These are phyloP conservation scores for Hyperoplus lanceolatus DNA, from an alignment of 2,797 vertebrate genomes.

Conservation along the genomic window DNA sequence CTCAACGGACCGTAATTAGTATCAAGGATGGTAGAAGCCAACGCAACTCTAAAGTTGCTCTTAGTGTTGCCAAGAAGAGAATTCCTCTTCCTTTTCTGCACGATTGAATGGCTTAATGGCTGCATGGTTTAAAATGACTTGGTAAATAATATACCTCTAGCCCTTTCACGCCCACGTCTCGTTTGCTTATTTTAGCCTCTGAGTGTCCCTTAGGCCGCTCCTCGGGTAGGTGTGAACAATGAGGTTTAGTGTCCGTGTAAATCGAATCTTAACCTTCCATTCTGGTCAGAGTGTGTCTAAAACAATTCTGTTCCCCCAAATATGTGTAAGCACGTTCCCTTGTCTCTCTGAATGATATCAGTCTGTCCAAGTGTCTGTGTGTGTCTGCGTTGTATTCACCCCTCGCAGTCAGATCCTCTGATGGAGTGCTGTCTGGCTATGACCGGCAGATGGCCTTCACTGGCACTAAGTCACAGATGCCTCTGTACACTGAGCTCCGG, in stretches of 20 bases:
- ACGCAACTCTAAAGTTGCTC: slow-evolving; percentile 45
- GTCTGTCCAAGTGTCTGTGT: slow-evolving; percentile 15
- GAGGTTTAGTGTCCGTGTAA: slow-evolving; percentile 32
- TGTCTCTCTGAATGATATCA: slow-evolving; percentile 58
- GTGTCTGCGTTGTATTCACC: slow-evolving; percentile 66
- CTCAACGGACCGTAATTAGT: slow-evolving; percentile 77
- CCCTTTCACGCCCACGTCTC: slow-evolving; percentile 54
- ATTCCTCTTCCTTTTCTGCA: slow-evolving; percentile 64
- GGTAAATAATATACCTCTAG: slow-evolving; percentile 64
- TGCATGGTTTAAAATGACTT: slow-evolving; percentile 69
- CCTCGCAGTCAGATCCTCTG: slow-evolving; percentile 55
- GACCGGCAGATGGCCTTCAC: slow-evolving; percentile 69
- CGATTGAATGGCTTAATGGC: slow-evolving; percentile 74
- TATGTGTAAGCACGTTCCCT: slow-evolving; percentile 22
- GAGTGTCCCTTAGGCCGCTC: slow-evolving; percentile 50
- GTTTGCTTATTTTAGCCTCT: slow-evolving; percentile 51
- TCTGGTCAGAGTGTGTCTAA: slow-evolving; percentile 20
- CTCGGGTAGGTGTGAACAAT: slow-evolving; percentile 59
- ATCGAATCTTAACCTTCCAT: slow-evolving; percentile 13
- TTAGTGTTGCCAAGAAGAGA: slow-evolving; percentile 55
- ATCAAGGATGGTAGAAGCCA: slow-evolving; percentile 62
- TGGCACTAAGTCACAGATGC: slow-evolving; percentile 68
- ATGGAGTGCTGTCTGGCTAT: slow-evolving; percentile 61
- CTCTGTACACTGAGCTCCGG: slow-evolving; percentile 45
- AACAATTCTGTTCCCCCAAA: neutral